Percentiles rank a stretch among this genome's conserved stretches.
phyloP scores from a whole-genome alignment of 2,797 vertebrate species.

The Allenopithecus nigroviridis region DNA sequence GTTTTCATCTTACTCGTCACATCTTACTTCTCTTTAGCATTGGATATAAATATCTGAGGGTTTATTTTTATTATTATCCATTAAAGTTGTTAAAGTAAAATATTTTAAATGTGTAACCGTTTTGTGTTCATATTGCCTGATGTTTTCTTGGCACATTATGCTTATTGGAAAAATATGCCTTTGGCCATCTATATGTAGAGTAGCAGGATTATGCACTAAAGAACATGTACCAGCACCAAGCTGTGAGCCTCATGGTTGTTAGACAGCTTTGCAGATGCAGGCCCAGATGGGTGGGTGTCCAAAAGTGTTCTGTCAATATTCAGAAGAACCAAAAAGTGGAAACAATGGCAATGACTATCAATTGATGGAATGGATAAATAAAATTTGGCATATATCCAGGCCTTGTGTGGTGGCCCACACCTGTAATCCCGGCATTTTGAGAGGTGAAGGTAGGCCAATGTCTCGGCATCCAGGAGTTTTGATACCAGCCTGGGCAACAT shows the following conservation, averaged over 20 bases:
- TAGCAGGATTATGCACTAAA: neutral
- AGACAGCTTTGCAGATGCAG: neutral
- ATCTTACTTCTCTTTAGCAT: neutral
- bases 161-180: conserved; percentile 1
- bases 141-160: conserved; percentile 9
- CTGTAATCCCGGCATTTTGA: neutral
- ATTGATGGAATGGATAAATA: neutral
- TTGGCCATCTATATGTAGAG: neutral
- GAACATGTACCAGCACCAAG: neutral
- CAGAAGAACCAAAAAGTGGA: neutral
- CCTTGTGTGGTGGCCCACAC: neutral
- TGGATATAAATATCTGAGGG: neutral
- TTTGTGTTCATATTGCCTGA: neutral
- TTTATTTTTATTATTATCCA: neutral
- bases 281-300: neutral
- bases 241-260: neutral
- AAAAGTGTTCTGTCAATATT: neutral
- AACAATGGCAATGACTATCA: neutral
- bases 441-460: neutral
- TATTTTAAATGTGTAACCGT: neutral
- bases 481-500: neutral
- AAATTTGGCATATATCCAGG: neutral
- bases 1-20: neutral
- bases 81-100: neutral
- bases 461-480: neutral